Evolutionary conservation across 1,140 invertebrate species (phyloP).

Genomic region (Polypedilum vanderplanki): DNA sequence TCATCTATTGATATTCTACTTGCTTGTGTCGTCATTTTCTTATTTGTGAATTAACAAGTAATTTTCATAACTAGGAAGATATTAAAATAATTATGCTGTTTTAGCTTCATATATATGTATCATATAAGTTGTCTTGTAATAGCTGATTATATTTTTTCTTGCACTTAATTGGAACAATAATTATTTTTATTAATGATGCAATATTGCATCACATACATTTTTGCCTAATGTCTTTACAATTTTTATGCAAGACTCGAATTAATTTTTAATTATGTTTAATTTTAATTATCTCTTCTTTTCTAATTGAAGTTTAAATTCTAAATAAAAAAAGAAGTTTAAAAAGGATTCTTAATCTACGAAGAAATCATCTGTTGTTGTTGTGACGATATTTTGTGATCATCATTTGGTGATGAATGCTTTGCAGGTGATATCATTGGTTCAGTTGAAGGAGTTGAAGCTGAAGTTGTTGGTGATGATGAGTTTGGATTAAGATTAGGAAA

Average conservation of each 20-base stretch:
- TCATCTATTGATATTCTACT: too few relatives aligned
- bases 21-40: background rate
- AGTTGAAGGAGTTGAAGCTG: conserved; percentile 8
- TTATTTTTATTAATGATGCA: background rate
- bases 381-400: background rate
- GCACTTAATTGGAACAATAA: background rate
- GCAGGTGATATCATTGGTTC: conserved; percentile 8
- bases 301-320: background rate
- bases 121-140: background rate
- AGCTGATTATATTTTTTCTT: background rate
- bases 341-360: background rate
- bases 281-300: background rate
- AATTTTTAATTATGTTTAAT: background rate
- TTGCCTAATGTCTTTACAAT: background rate
- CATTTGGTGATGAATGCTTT: conserved; percentile 3
- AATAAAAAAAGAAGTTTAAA: background rate
- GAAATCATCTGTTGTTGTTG: background rate
- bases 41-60: background rate
- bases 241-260: background rate
- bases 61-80: background rate
- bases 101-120: background rate
- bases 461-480: conserved; percentile 48
- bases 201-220: background rate
- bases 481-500: conserved; percentile 60
- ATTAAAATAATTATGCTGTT: background rate